Conservation (phyloP, 2,888 invertebrate genomes). For the Diarsia rubi region DNA sequence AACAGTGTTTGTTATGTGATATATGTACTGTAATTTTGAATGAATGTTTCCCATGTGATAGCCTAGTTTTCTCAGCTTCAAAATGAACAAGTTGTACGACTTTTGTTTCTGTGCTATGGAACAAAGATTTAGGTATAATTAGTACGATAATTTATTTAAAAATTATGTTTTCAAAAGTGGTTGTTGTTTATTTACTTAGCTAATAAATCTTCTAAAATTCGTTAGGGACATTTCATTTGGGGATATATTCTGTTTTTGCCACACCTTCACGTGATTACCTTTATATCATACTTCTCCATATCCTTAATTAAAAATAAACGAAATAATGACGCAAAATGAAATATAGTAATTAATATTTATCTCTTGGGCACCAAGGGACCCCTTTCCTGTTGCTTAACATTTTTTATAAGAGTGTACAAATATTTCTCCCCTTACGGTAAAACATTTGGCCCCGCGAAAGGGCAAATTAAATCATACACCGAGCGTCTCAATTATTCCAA, state of each 20-base stretch:
- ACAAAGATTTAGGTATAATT: background rate
- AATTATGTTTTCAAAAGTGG: background rate
- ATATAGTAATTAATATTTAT: constrained; percentile 53
- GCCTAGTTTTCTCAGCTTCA: background rate
- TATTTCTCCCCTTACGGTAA: constrained; percentile 74
- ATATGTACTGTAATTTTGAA: background rate
- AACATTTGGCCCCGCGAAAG: constrained; percentile 82
- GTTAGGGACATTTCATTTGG: background rate
- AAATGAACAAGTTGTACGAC: background rate
- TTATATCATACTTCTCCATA: background rate
- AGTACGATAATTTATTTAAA: background rate
- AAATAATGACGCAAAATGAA: constrained; percentile 45
- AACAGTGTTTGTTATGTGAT: no score
- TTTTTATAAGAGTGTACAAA: constrained; percentile 72
- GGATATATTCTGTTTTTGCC: background rate
- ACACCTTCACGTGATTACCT: background rate
- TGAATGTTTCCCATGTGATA: background rate
- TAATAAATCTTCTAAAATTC: background rate
- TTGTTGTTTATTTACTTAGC: background rate
- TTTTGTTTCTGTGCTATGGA: background rate
- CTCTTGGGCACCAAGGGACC: constrained; percentile 53
- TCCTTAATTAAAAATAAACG: constrained; percentile 8
- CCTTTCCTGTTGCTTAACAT: constrained; percentile 65
- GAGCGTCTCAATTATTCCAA: constrained; percentile 88
- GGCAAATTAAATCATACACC: constrained; percentile 89